These are phyloP conservation scores for Zapornia atra DNA, from an alignment of 2,113 vertebrate species.

Conservation along the genomic window DNA sequence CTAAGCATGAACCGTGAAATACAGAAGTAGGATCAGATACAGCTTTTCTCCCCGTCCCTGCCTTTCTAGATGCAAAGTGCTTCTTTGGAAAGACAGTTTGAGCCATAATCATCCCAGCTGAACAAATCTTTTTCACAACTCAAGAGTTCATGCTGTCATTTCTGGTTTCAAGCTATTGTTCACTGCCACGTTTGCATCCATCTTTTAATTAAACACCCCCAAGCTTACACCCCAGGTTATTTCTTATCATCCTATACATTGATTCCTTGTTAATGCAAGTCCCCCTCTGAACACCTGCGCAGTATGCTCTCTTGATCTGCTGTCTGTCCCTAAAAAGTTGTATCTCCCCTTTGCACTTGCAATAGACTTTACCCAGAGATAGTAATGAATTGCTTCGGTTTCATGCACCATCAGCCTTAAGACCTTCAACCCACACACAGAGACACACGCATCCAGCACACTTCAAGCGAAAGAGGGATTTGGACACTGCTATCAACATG, in stretches of 20 bases:
- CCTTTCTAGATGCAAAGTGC: not conserved
- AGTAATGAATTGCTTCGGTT: constrained; percentile 55
- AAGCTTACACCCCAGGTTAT: not conserved
- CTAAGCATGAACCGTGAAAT: not conserved
- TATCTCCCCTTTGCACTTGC: constrained; percentile 13
- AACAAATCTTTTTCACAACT: not conserved
- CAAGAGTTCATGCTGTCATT: not conserved
- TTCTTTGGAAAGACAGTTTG: not conserved
- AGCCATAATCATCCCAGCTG: not conserved
- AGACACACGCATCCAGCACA: not conserved
- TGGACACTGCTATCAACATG: constrained; percentile 73
- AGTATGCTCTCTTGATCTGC: constrained; percentile 5
- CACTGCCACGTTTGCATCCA: not conserved
- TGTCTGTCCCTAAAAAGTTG: not conserved
- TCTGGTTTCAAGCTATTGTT: not conserved
- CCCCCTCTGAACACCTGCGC: constrained; percentile 57
- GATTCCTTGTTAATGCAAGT: constrained; percentile 55
- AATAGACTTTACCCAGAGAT: constrained; percentile 40
- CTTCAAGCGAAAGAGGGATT: constrained; percentile 69
- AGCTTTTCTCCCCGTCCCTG: not conserved
- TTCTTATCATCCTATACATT: constrained; percentile 42
- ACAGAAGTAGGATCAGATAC: constrained; percentile 3
- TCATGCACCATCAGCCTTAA: constrained; percentile 70
- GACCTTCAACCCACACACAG: constrained; percentile 47
- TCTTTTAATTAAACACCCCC: not conserved